Percentiles rank a stretch among this genome's conserved stretches.
Evolutionary conservation across 2,797 vertebrate species (phyloP).

Genomic region (Catostomus latipinnis): DNA sequence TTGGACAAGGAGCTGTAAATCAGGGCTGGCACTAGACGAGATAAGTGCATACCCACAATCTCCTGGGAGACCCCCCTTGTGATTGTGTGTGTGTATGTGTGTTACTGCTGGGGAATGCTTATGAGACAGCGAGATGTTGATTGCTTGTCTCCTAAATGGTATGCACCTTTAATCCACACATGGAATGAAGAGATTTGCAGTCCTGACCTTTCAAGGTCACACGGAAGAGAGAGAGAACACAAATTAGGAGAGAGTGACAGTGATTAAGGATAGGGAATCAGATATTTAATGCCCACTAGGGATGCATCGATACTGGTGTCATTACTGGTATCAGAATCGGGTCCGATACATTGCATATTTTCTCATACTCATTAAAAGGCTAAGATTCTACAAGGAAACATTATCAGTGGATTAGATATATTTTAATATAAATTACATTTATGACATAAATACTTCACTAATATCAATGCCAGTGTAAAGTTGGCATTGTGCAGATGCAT

Average conservation of each 20-base stretch:
- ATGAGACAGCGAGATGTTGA: slow-evolving; percentile 41
- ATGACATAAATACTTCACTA: no score
- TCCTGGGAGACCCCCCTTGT: slow-evolving; percentile 21
- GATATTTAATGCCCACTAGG: background rate
- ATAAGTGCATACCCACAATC: slow-evolving; percentile 35
- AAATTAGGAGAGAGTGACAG: background rate
- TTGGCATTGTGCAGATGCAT: no score
- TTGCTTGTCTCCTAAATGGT: slow-evolving; percentile 54
- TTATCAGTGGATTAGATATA: no score
- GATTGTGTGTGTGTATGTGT: slow-evolving; percentile 27
- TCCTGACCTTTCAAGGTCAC: slow-evolving; percentile 55
- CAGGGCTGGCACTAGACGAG: slow-evolving; percentile 1
- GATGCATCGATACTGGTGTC: background rate
- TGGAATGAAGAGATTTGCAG: slow-evolving; percentile 53
- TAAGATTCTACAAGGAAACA: no score
- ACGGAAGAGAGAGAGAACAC: background rate
- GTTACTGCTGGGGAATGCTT: slow-evolving; percentile 16
- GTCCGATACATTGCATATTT: background rate
- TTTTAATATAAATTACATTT: no score
- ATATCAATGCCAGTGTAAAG: no score
- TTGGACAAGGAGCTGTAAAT: slow-evolving; percentile 45
- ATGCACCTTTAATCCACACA: slow-evolving; percentile 58
- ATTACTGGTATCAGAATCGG: background rate
- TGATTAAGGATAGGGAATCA: slow-evolving; percentile 23
- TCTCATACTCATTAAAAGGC: background rate